Evolutionary conservation across 1,140 invertebrate species (phyloP), one percentile per base, ranked within the genome.

Genomic region (Arctopsyche grandis): DNA sequence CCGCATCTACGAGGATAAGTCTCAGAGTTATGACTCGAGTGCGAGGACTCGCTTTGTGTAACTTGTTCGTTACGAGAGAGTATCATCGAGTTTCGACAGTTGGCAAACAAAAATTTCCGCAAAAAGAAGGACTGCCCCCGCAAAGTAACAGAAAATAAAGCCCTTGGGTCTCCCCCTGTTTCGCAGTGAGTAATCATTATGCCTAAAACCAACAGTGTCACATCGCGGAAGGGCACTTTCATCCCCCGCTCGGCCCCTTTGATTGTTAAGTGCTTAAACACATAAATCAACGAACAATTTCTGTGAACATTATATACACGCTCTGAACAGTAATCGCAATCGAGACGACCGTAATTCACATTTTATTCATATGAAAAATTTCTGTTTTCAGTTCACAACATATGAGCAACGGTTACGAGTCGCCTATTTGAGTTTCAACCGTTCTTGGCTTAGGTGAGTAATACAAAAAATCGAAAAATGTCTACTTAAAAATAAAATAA

Each of bases 391-490:
- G 90, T 80, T 89, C 91, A 60, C 90, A 90, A 84, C 87, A 88
- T 38, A 89, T 91, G 87, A 88, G 88, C 83, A 91, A 89, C 81
- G 90, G 91, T 44, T 91, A 91, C 84, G 91, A 91, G 75, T 91
- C 91, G 75, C 91, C 91, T 24, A 91, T 92, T 82, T 92, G 90
- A 89, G 83, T 84, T 80, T 79, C 79, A 70, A 58, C 56, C 75
- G 44, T 56, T 69, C 22, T 79, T 77, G 66, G 22, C n/a, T 70
- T 73, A 81, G 81, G 81, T 83, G 71, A 83, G 81, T 75, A 66
- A 26, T 26, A 3, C 26, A 52, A 52, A 46, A 5, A 24, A 66
- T 12, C 60, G 12, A 38, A 38, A 38, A 38, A 4, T 38, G 29
- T 38, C 7, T 1, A 38, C 29, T 4, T 38, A 38, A 1, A 38